Evolutionary conservation across 2,797 vertebrate species (phyloP).

Genomic region (Brachyalestes nurse): DNA sequence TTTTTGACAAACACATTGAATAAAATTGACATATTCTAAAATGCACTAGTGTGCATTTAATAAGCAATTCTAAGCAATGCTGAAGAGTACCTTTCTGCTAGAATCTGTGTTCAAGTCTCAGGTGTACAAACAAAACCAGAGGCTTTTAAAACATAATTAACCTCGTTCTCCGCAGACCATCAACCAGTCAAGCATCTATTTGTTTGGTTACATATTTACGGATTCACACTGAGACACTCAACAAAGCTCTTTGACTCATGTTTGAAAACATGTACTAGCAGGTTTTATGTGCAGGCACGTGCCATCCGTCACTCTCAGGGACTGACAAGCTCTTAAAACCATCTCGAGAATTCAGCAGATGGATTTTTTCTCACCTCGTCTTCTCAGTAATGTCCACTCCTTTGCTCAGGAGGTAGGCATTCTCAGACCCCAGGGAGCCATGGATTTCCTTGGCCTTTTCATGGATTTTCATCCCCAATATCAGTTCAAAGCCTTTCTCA

Average conservation of each 20-base stretch:
- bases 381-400: constrained; percentile 77
- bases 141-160: background rate
- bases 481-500: constrained; percentile 84
- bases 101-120: background rate
- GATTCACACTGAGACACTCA: background rate
- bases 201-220: background rate
- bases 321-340: background rate
- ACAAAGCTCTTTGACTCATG: background rate
- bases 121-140: background rate
- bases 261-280: background rate
- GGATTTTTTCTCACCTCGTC: constrained; percentile 70
- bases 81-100: background rate
- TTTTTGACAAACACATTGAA: background rate
- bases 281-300: background rate
- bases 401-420: constrained; percentile 70
- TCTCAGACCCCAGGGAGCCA: constrained; percentile 77
- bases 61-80: background rate
- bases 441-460: constrained; percentile 75
- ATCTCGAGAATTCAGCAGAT: background rate
- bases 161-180: background rate
- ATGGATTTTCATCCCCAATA: constrained; percentile 80
- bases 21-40: background rate
- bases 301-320: background rate
- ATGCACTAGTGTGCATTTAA: background rate
- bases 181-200: background rate